phyloP scores from a whole-genome alignment of 1,140 invertebrate genomes.

The Vanessa atalanta region DNA sequence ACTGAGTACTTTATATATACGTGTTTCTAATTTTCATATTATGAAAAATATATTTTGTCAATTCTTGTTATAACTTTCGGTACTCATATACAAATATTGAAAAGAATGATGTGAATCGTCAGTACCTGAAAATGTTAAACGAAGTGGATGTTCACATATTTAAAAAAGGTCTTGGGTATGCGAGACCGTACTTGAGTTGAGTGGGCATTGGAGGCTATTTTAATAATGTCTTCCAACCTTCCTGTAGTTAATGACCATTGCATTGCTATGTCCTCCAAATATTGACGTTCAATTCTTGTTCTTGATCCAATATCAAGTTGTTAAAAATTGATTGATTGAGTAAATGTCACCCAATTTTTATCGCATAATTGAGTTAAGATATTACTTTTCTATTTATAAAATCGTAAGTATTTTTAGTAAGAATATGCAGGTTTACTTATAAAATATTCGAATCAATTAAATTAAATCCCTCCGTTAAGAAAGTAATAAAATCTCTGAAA shows the following conservation, averaged over 20 bases:
- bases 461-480: neutral
- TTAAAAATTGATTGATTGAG: neutral
- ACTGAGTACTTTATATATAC: neutral
- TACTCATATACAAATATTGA: neutral
- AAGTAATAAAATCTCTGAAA: constrained; percentile 15
- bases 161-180: constrained; percentile 16
- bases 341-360: neutral
- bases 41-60: neutral
- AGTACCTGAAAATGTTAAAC: constrained; percentile 18
- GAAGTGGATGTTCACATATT: constrained; percentile 37
- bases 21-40: no score
- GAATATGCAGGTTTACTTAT: no score
- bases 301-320: neutral
- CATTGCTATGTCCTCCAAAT: neutral
- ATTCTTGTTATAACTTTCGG: neutral
- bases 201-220: constrained; percentile 32
- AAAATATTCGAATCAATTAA: no score
- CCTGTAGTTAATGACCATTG: constrained; percentile 26
- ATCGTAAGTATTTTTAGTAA: no score
- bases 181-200: constrained; percentile 32
- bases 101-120: neutral
- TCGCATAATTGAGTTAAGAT: neutral
- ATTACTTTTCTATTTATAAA: neutral
- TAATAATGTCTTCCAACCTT: constrained; percentile 32
- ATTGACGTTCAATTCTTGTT: constrained; percentile 16